These are phyloP conservation scores for Apteryx mantelli DNA, from an alignment of 2,113 vertebrate genomes.

Conservation along the genomic window DNA sequence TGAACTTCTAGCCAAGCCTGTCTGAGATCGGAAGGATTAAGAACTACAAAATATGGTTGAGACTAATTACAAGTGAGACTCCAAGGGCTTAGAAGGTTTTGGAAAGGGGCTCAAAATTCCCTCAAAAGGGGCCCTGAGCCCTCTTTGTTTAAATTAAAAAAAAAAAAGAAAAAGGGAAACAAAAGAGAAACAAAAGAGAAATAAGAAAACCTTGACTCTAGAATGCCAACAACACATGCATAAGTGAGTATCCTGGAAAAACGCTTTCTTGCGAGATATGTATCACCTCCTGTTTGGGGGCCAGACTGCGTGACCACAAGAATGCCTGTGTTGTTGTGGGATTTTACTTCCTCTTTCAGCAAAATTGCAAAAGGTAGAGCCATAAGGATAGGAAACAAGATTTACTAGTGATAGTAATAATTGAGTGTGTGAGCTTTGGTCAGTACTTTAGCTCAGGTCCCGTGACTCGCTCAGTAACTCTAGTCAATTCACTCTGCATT, in stretches of 20 bases:
- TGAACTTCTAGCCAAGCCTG: background rate
- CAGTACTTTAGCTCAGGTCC: background rate
- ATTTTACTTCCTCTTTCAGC: background rate
- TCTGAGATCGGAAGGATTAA: background rate
- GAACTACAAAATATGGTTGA: background rate
- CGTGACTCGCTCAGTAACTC: background rate
- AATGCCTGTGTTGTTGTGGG: background rate
- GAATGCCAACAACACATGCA: background rate
- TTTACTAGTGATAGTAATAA: background rate
- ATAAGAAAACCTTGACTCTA: background rate
- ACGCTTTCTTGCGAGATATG: background rate
- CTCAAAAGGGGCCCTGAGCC: background rate
- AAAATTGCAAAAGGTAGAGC: background rate
- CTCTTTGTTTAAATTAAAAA: background rate
- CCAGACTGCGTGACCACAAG: background rate
- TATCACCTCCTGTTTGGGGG: background rate
- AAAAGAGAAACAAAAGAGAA: background rate
- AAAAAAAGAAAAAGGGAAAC: background rate
- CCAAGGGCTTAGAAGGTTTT: background rate
- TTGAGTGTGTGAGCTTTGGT: background rate
- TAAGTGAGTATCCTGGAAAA: background rate
- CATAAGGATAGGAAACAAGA: background rate
- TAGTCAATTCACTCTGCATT: background rate
- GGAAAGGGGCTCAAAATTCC: background rate
- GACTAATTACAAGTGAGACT: background rate